phyloP scores from a whole-genome alignment of 1,140 invertebrate species.

The Cydia strobilella region DNA sequence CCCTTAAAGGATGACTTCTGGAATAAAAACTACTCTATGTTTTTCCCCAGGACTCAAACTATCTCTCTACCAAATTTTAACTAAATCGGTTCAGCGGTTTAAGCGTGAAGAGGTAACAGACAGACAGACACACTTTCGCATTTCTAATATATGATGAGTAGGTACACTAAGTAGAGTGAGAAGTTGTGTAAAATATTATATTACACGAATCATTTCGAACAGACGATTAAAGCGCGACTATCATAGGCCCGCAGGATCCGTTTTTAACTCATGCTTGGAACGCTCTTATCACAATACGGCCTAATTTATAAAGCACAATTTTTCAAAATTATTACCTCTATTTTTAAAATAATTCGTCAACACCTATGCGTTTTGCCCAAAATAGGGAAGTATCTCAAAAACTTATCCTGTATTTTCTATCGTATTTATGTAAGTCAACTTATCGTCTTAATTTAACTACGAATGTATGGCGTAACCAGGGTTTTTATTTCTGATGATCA shows the following conservation, averaged over 20 bases:
- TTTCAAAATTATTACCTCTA: neutral
- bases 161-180: no score
- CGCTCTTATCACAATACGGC: neutral
- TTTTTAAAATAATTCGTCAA: neutral
- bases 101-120: no score
- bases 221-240: neutral
- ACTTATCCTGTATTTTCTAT: constrained; percentile 14
- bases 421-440: neutral
- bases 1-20: no score
- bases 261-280: neutral
- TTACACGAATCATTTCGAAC: no score
- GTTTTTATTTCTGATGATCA: no score
- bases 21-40: no score
- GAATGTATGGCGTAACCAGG: neutral
- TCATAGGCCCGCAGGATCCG: neutral
- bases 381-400: neutral
- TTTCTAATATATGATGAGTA: no score
- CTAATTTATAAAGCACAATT: neutral
- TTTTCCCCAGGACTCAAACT: no score
- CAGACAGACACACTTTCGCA: no score
- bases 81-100: no score
- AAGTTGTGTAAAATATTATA: no score
- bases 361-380: neutral
- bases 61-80: no score
- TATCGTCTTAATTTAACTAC: neutral